These are phyloP conservation scores for Drosophila falleni DNA, from an alignment of 2,888 invertebrate species.

Conservation along the genomic window DNA sequence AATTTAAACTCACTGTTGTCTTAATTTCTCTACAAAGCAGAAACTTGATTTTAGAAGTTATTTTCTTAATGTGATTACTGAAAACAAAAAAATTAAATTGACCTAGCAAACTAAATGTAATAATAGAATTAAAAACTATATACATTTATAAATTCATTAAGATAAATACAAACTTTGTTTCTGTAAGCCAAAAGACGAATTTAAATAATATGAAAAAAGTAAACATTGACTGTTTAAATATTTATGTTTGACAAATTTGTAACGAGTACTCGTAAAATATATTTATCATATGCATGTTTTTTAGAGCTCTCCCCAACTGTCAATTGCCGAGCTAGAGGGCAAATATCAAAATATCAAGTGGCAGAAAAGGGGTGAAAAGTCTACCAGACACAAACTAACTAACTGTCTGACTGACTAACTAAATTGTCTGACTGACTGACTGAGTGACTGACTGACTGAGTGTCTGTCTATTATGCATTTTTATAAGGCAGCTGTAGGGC, in stretches of 20 bases:
- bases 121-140: not conserved
- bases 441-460: conserved; percentile 40
- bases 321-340: conserved; percentile 2
- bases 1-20: no score
- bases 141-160: not conserved
- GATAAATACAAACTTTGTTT: not conserved
- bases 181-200: not conserved
- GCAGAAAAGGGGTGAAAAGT: conserved; percentile 2
- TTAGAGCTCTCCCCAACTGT: conserved; percentile 9
- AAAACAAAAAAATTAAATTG: no score
- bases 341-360: no score
- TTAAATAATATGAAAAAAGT: not conserved
- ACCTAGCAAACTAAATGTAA: no score
- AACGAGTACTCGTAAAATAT: not conserved
- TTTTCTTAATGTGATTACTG: no score
- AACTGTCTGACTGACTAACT: conserved; percentile 5
- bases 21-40: no score
- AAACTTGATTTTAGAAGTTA: no score
- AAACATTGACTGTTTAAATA: not conserved
- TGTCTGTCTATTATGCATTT: conserved; percentile 57
- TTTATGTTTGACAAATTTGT: conserved; percentile 11
- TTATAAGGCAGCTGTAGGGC: conserved; percentile 46
- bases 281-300: not conserved
- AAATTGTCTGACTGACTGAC: conserved; percentile 25
- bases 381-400: conserved; percentile 36